A percentile compares a stretch with the other conserved stretches of the same genome.
Conservation (phyloP, 2,797 vertebrate genomes). For the Microctenopoma steveboyesi region DNA sequence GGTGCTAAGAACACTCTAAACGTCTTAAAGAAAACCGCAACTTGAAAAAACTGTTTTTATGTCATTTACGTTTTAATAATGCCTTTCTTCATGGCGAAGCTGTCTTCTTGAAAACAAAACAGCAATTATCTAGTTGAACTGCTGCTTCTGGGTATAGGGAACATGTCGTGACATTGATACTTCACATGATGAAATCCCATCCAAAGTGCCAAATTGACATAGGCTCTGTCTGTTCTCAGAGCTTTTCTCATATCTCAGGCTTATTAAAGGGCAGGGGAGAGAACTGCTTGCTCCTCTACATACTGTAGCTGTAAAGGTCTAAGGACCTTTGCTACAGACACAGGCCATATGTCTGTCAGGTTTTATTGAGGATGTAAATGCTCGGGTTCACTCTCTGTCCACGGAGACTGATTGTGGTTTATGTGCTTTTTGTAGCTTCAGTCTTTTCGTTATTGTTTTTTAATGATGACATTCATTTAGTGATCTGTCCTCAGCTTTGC, state of each 20-base stretch:
- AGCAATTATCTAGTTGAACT: conserved; percentile 58
- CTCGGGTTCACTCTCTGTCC: conserved; percentile 53
- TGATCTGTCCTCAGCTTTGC: conserved; percentile 1
- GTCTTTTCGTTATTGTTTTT: conserved; percentile 40
- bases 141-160: conserved; percentile 60
- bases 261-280: conserved; percentile 62
- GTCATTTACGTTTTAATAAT: conserved; percentile 51
- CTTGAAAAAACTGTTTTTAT: conserved; percentile 40
- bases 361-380: conserved; percentile 72
- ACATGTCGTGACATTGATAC: conserved; percentile 54
- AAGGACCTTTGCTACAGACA: conserved; percentile 57
- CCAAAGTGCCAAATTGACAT: conserved; percentile 50
- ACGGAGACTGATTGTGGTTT: conserved; percentile 48
- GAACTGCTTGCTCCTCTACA: conserved; percentile 54
- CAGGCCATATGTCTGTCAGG: conserved; percentile 73
- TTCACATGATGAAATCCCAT: conserved; percentile 45
- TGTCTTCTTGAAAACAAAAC: conserved; percentile 63
- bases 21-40: conserved; percentile 47
- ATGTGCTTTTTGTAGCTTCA: conserved; percentile 30
- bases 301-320: conserved; percentile 40
- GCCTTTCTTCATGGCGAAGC: conserved; percentile 24
- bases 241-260: conserved; percentile 51
- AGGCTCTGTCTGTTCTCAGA: conserved; percentile 50
- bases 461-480: conserved; percentile 37
- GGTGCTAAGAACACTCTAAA: conserved; percentile 30